A percentile compares a stretch with the other conserved stretches of the same genome.
Evolutionary conservation across 2,888 invertebrate genomes (phyloP).

Genomic region (Ectemnius continuus): DNA sequence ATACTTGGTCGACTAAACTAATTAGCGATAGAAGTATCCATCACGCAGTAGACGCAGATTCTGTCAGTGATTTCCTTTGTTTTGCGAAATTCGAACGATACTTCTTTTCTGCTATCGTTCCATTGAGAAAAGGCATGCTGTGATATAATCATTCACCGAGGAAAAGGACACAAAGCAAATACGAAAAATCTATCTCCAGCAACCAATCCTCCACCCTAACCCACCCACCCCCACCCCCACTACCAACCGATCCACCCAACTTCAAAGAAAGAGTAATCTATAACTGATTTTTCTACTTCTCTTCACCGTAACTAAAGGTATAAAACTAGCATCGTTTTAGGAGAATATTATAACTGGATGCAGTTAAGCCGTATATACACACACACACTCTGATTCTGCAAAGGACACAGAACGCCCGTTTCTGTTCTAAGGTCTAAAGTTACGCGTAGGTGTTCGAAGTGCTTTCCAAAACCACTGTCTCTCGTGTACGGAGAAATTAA

Average conservation of each 20-base stretch:
- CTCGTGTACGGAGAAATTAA: conserved; percentile 29
- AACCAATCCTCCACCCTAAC: no score
- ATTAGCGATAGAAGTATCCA: conserved; percentile 17
- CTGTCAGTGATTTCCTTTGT: conserved; percentile 3
- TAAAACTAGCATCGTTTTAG: conserved; percentile 29
- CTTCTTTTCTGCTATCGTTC: conserved; percentile 17
- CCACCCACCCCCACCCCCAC: no score
- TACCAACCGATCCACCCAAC: conserved; percentile 3
- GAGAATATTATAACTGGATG: conserved; percentile 26
- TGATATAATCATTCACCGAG: conserved; percentile 52
- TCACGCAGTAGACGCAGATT: not conserved
- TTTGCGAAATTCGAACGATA: not conserved
- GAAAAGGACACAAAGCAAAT: conserved; percentile 32
- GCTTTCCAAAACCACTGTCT: conserved; percentile 33
- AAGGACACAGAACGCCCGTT: conserved; percentile 30
- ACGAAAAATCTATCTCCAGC: conserved; percentile 27
- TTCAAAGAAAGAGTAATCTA: conserved; percentile 33
- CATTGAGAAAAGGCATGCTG: conserved; percentile 59
- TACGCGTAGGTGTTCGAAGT: conserved; percentile 39
- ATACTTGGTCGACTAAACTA: not conserved
- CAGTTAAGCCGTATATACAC: conserved; percentile 30
- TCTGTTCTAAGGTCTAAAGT: conserved; percentile 37
- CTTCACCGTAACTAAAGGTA: conserved; percentile 41
- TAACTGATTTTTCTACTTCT: conserved; percentile 51
- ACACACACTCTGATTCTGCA: conserved; percentile 21